Conservation (phyloP, 2,113 vertebrate genomes). For the Aspidoscelis tigris region DNA sequence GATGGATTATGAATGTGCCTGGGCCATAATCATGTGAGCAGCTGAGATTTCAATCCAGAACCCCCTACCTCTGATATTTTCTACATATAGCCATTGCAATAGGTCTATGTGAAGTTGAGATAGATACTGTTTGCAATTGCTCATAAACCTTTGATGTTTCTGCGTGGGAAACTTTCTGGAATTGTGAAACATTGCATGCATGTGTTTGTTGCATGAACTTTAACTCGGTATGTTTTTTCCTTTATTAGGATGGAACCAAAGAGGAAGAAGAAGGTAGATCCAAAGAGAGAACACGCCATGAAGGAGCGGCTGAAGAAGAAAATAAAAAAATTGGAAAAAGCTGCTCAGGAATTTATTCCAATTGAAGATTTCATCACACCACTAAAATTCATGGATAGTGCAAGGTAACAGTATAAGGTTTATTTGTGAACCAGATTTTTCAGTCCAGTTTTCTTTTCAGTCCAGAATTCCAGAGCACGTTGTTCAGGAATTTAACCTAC, state of each 20-base stretch:
- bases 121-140: too few relatives aligned
- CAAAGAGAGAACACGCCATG: constrained; percentile 80
- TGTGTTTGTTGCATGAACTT: background rate
- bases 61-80: background rate
- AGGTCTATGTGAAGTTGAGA: too few relatives aligned
- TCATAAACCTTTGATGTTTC: background rate
- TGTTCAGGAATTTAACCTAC: too few relatives aligned
- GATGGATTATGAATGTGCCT: background rate
- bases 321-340: constrained; percentile 87
- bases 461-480: background rate
- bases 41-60: background rate
- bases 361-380: constrained; percentile 90
- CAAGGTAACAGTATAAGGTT: constrained; percentile 72
- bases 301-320: constrained; percentile 91
- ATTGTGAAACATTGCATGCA: background rate
- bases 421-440: background rate
- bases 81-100: too few relatives aligned
- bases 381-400: constrained; percentile 79
- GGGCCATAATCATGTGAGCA: background rate
- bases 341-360: constrained; percentile 89
- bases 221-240: background rate
- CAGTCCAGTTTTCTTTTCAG: background rate
- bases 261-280: constrained; percentile 93
- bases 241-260: constrained; percentile 86
- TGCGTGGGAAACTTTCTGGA: background rate